Conservation (phyloP, 2,113 vertebrate genomes). For the Aythya baeri region DNA sequence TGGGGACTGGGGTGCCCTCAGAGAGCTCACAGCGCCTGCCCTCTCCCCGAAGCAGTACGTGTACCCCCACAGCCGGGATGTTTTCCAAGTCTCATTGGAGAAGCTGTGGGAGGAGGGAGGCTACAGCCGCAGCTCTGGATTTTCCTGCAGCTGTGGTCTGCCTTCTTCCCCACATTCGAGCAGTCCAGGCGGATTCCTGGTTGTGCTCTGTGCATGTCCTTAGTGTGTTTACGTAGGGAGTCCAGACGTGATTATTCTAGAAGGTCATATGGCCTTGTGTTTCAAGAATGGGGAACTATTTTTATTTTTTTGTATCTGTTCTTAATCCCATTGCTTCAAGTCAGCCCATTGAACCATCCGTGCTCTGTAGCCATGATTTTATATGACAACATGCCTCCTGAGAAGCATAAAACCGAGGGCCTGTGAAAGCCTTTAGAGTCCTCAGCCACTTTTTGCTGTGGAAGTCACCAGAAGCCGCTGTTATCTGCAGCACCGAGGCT, state of each 20-base stretch:
- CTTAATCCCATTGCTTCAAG: slow-evolving; percentile 19
- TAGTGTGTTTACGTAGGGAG: slow-evolving; percentile 1
- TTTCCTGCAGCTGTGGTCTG: background rate
- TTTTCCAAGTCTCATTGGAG: background rate
- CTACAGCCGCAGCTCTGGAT: background rate
- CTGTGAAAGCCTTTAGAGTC: background rate
- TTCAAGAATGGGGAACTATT: slow-evolving; percentile 23
- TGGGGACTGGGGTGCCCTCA: background rate
- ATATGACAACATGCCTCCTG: background rate
- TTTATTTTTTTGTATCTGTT: slow-evolving; percentile 6
- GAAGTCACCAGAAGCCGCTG: background rate
- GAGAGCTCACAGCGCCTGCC: background rate
- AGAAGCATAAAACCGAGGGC: background rate
- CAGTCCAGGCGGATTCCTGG: background rate
- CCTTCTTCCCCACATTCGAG: background rate
- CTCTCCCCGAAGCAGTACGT: background rate
- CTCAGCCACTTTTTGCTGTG: background rate
- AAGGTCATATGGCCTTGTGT: slow-evolving; percentile 1
- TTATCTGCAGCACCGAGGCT: background rate
- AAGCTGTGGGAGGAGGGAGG: background rate
- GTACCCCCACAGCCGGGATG: background rate
- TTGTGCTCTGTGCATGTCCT: background rate
- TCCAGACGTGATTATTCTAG: background rate
- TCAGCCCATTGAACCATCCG: slow-evolving; percentile 14
- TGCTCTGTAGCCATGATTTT: background rate